Evolutionary conservation across 2,113 vertebrate genomes (phyloP), one percentile per base, ranked within the genome.

Genomic region (Anolis carolinensis): DNA sequence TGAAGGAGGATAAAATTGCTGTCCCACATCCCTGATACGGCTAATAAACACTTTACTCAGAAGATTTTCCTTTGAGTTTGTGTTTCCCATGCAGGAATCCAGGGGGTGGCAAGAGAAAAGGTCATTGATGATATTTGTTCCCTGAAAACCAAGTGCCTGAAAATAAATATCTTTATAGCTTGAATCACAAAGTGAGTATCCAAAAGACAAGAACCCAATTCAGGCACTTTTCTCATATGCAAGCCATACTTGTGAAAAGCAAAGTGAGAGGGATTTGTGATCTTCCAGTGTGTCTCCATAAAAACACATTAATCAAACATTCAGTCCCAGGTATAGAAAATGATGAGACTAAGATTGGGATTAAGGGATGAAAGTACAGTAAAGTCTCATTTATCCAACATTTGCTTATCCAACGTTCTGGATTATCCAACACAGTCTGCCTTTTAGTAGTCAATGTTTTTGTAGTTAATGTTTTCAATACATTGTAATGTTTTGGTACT

Each of bases 91-190:
- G 73, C 77, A 84, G 71, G 39, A 27, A 72, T 89, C 36, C 86
- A 85, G 85, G 84, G 89, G 88, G 89, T 87, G 81, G 55, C 48
- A 90, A 85, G 89, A 92, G 86, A 62, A 80, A 70, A 83, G 84
- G 72, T 89, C 16, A 27, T 25, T 30, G 21, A 74, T 92, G 83
- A 74, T 89, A 85, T 11, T 86, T 65, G 62, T 88, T 92, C 89
- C 71, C 30, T 1, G 76, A 30, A 68, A 50, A 92, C n/a, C 88
- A 88, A 84, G 87, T 91, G 85, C 72, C 83, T 63, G 75, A 78
- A 90, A 74, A 72, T 3, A 82, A 82, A 89, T 81, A 80, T 76
- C 84, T 68, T 68, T 84, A 91, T 88, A 84, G 48, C 82, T 86
- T 77, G 86, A 89, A 80, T 85, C 91, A 50, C 59, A 79, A 27